Base-by-base conservation (phyloP, 2,113 vertebrate species). In the Syrrhaptes paradoxus region DNA sequence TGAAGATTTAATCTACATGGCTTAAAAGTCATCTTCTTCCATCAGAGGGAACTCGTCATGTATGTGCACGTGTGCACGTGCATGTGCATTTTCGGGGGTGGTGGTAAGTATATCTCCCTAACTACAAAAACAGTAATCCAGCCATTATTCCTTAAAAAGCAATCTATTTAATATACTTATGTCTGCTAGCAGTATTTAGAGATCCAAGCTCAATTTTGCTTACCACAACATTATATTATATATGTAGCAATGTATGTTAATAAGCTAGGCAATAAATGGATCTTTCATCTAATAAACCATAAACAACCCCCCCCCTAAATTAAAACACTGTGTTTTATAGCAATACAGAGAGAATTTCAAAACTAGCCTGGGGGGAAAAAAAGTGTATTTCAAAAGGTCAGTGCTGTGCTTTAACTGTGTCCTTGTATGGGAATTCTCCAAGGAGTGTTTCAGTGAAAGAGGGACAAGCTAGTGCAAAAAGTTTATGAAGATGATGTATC, bases 11-110 rank as follows among this genome's bases (percentile, higher is more conserved):
- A 9, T 9, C 43, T 49, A 19, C 8, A 19, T 22, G 13, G 4
- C 5, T 36, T 83, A 70, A 65, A 80, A 92, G 14, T 12, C 6
- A 28, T 57, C 34, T 43, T 67, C 22, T 72, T 86, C 25, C 13
- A 3, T 20, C 34, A n/a, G 4, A 65, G 1, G 13, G 6, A 71
- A 41, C 7, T 77, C 3, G 10, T 61, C 0, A 0, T n/a, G 5
- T 8, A 3, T 31, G 11, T 31, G 25, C 2, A 9, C 15, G 17
- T 8, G 11, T 17, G 11, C 2, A 2, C 2, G 2, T 10, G 25
- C 11, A 9, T 2, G 8, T 62, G 29, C 21, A 14, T 51, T 75
- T 74, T 32, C 11, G 3, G 4, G 6, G 9, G 6, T 17, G 3
- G 10, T 49, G 11, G 4, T 32, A 67, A 80, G 26, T 66, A 28